Percentiles rank a stretch among this genome's conserved stretches.
Evolutionary conservation across 2,888 invertebrate species (phyloP).

Genomic region (Nysson spinosus): DNA sequence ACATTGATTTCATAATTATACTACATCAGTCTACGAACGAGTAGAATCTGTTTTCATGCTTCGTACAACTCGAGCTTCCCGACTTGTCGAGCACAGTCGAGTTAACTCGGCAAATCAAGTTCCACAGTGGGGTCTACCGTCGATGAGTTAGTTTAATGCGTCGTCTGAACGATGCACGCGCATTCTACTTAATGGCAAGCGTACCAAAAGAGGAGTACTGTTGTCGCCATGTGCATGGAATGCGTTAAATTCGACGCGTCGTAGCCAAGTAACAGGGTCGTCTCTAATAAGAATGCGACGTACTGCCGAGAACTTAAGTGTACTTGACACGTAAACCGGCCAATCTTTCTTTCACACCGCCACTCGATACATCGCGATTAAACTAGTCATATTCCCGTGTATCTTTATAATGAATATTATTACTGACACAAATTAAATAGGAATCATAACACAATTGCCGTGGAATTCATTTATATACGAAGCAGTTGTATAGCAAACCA

Average conservation of each 20-base stretch:
- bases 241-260: conserved; percentile 42
- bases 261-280: conserved; percentile 12
- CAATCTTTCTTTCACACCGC: background rate
- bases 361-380: no score
- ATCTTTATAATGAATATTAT: no score
- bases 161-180: conserved; percentile 60
- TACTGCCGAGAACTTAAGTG: background rate
- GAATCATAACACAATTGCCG: no score
- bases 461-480: no score
- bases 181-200: conserved; percentile 62
- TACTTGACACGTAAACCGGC: conserved; percentile 14
- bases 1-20: no score
- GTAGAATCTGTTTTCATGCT: no score
- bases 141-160: conserved; percentile 15
- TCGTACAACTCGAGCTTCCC: no score
- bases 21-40: no score
- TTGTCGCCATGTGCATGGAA: conserved; percentile 37
- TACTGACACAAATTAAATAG: no score
- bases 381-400: no score
- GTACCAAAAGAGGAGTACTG: conserved; percentile 49
- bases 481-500: no score
- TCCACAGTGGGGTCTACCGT: background rate
- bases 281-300: conserved; percentile 13
- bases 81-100: background rate
- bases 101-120: background rate